Conservation (phyloP, 2,888 invertebrate genomes). For the Parochlus steinenii region DNA sequence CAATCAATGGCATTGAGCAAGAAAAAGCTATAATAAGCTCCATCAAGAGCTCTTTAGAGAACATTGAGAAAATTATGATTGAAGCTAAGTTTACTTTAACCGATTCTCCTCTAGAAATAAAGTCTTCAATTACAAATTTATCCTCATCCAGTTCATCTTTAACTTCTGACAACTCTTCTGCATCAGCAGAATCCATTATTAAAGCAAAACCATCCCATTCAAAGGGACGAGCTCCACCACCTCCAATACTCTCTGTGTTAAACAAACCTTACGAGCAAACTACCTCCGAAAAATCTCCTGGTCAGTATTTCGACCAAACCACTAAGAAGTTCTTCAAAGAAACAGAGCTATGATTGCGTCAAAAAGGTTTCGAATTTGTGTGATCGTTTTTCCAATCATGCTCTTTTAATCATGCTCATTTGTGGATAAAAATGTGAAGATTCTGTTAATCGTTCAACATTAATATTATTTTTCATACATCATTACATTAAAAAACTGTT, state of each 20-base stretch:
- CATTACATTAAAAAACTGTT: no score
- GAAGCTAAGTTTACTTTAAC: conserved; percentile 5
- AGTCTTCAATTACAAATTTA: conserved; percentile 1
- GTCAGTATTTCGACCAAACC: conserved; percentile 4
- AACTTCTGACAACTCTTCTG: conserved; percentile 4
- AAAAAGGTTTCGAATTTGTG: no score
- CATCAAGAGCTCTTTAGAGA: neutral
- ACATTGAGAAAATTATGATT: conserved; percentile 1
- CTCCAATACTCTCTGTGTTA: conserved; percentile 1
- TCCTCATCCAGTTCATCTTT: conserved; percentile 9
- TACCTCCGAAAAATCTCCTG: conserved; percentile 3
- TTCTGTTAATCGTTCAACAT: no score
- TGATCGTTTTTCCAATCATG: no score
- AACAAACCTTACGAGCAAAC: no score
- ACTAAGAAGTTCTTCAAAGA: conserved; percentile 9
- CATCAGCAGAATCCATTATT: neutral
- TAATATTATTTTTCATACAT: no score
- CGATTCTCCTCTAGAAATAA: conserved; percentile 8
- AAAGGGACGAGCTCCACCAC: conserved; percentile 9
- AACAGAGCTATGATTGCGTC: conserved; percentile 7
- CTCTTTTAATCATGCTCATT: no score
- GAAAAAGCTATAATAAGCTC: neutral
- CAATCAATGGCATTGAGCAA: neutral
- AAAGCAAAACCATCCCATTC: conserved; percentile 5
- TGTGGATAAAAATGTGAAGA: no score